These are phyloP conservation scores for Intellagama lesueurii DNA, from an alignment of 2,797 vertebrate genomes.

Conservation along the genomic window DNA sequence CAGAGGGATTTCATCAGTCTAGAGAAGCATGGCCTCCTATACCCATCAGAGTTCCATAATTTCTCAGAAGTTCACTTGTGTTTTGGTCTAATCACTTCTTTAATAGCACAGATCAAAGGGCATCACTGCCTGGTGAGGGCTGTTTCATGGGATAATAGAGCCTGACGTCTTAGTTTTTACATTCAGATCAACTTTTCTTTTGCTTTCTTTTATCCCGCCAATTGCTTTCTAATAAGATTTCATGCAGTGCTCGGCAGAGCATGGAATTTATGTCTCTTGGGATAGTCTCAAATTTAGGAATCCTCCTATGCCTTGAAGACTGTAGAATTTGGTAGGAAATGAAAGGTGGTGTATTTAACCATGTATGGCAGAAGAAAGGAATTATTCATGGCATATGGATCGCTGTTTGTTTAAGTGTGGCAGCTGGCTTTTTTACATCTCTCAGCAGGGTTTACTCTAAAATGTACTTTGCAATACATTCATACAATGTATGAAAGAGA, in stretches of 20 bases:
- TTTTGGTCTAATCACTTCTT: not conserved
- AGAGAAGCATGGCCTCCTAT: not conserved
- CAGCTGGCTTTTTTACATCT: not conserved
- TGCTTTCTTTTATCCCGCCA: not conserved
- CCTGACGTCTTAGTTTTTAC: not conserved
- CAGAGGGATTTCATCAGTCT: not conserved
- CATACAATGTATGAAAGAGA: not conserved
- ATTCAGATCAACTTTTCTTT: not conserved
- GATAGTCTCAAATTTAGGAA: not conserved
- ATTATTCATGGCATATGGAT: not conserved
- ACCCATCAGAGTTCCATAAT: not conserved
- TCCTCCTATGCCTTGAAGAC: not conserved
- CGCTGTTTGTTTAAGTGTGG: not conserved
- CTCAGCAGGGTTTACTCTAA: not conserved
- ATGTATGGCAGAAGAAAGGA: not conserved
- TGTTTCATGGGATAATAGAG: not conserved
- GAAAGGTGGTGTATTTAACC: not conserved
- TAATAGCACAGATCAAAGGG: not conserved
- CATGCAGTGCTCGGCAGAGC: not conserved
- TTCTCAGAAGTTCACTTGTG: not conserved
- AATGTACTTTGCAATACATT: not conserved
- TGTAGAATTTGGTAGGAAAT: conserved; percentile 4
- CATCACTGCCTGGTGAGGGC: not conserved
- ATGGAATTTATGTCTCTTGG: not conserved
- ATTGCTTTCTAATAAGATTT: not conserved